A percentile compares a stretch with the other conserved stretches of the same genome.
Evolutionary conservation across 2,797 vertebrate species (phyloP).

Genomic region (Cyprinella venusta): DNA sequence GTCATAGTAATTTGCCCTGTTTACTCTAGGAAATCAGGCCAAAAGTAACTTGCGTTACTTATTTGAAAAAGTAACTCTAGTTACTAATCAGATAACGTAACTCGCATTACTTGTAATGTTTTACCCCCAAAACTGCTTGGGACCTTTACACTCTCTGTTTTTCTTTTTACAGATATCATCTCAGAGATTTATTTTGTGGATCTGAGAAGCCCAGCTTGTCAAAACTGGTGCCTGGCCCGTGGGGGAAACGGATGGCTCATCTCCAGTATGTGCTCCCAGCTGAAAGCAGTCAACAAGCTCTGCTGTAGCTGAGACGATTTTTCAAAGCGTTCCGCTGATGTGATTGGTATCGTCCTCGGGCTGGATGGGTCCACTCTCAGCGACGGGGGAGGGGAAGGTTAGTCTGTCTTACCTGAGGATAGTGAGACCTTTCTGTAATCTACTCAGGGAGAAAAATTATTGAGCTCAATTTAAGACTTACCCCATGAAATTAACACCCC

Average conservation of each 20-base stretch:
- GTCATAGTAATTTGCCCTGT: no score
- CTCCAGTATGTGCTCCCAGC: conserved; percentile 56
- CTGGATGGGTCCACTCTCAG: conserved; percentile 44
- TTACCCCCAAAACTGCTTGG: neutral
- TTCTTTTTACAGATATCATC: conserved; percentile 33
- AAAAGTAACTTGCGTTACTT: no score
- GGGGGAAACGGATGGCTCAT: conserved; percentile 53
- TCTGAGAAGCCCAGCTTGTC: conserved; percentile 36
- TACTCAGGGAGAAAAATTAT: conserved; percentile 79
- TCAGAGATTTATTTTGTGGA: conserved; percentile 27
- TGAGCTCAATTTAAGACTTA: conserved; percentile 82
- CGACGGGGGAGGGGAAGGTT: conserved; percentile 30
- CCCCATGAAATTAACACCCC: conserved; percentile 86
- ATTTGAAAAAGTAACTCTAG: neutral
- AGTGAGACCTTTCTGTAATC: conserved; percentile 78
- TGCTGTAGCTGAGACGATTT: conserved; percentile 60
- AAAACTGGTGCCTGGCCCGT: conserved; percentile 28
- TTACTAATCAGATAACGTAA: neutral
- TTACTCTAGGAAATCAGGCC: no score
- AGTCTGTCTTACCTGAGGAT: conserved; percentile 76
- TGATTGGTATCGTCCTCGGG: conserved; percentile 60
- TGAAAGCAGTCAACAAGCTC: conserved; percentile 65
- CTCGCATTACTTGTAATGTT: neutral
- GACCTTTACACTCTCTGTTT: neutral
- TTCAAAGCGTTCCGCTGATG: conserved; percentile 57